Base-by-base conservation (phyloP, 2,888 invertebrate genomes). In the Scotopteryx bipunctaria region DNA sequence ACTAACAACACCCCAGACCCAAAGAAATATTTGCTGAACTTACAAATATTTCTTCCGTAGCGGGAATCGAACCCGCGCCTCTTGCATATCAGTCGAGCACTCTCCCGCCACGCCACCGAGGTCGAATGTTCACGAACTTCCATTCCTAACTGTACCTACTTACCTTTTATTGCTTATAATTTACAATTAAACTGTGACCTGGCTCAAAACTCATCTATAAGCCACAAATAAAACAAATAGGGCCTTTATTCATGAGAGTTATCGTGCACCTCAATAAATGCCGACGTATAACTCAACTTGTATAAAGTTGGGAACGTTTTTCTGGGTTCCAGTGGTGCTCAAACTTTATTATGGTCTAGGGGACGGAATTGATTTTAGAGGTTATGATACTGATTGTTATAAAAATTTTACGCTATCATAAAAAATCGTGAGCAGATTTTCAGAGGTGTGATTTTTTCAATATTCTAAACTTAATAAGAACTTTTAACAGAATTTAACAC, bases 211-310 rank as follows among this genome's bases (percentile, higher is more conserved):
- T 38, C 38, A 27, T 23, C 38, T 32, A 32, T 44, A 43, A 43
- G 25, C 48, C 49, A 49, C 38, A 57, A 57, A 64, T 55, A 56
- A 56, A 59, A 71, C 63, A 66, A 70, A 69, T 66, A 58, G 53
- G 47, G n/a, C 42, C 59, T 69, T 68, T 71, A 71, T 72, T 71
- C 67, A 72, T 65, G 69, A 70, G 44, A 48, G 60, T 54, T 62
- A 57, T 69, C 60, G 51, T 35, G 32, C 45, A 41, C 46, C 58
- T 45, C 55, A 59, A 69, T 65, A 68, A 66, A 69, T 68, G 68
- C 54, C 49, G 11, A 23, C 59, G 52, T 59, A 69, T 71, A 61
- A 63, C 55, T 71, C 71, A 67, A 59, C 57, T 54, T 57, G 53
- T 61, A 54, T 57, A 61, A 63, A 66, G 62, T 64, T 57, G 57